Percentiles rank a stretch among this genome's conserved stretches.
Conservation (phyloP, 2,888 invertebrate species). For the Odontomyia ornata region DNA sequence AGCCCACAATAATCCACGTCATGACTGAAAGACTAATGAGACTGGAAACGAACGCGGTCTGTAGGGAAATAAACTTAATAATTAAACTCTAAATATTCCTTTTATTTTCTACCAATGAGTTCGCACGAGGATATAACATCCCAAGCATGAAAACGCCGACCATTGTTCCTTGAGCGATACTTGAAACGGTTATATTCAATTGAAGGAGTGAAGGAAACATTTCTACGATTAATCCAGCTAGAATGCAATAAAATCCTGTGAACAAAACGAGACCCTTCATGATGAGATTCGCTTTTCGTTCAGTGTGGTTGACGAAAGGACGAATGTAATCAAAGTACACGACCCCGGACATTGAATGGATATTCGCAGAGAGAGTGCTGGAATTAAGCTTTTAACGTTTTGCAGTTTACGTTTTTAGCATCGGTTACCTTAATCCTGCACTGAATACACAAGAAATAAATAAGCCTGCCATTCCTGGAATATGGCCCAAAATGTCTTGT, state of each 20-base stretch:
- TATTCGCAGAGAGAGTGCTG: conserved; percentile 65
- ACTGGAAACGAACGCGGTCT: conserved; percentile 47
- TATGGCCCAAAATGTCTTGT: conserved; percentile 63
- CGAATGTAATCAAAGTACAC: conserved; percentile 66
- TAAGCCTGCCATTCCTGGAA: conserved; percentile 66
- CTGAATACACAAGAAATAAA: conserved; percentile 68
- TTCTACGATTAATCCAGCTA: conserved; percentile 60
- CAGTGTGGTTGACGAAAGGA: conserved; percentile 56
- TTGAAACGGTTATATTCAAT: conserved; percentile 60
- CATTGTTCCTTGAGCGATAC: conserved; percentile 67
- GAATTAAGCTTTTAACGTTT: not conserved
- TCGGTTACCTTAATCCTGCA: conserved; percentile 65
- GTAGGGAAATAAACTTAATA: not conserved
- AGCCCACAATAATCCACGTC: conserved; percentile 41
- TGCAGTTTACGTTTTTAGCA: too few species aligned
- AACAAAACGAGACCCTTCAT: conserved; percentile 61
- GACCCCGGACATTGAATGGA: conserved; percentile 65
- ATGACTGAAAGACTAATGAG: conserved; percentile 38
- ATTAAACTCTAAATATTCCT: not conserved
- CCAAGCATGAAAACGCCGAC: conserved; percentile 72
- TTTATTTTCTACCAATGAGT: conserved; percentile 55
- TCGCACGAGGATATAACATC: conserved; percentile 70
- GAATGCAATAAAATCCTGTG: conserved; percentile 68
- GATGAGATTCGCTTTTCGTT: conserved; percentile 61
- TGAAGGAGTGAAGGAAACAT: conserved; percentile 64